These are phyloP conservation scores for Tauraco hartlaubi DNA, from an alignment of 2,797 vertebrate species.

Conservation along the genomic window DNA sequence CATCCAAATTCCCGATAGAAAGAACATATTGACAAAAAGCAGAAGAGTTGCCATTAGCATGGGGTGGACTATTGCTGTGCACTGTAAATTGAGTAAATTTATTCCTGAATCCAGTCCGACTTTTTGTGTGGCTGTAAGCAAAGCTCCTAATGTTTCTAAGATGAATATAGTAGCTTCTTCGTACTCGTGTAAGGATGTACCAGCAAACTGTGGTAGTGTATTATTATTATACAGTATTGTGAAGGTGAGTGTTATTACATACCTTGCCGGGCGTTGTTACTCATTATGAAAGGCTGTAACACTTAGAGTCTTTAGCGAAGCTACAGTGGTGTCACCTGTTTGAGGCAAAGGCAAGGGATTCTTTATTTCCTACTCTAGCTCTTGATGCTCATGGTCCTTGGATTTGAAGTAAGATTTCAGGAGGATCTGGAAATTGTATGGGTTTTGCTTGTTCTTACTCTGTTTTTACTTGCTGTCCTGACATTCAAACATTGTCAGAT, in stretches of 20 bases:
- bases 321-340: not conserved
- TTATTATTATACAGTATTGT: not conserved
- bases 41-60: not conserved
- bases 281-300: not conserved
- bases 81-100: conserved; percentile 1
- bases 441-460: not conserved
- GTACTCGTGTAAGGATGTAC: not conserved
- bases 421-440: not conserved
- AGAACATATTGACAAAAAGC: not conserved
- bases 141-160: not conserved
- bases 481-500: not conserved
- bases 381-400: not conserved
- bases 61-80: not conserved
- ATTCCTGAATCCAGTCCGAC: not conserved
- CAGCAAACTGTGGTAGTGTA: not conserved
- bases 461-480: not conserved
- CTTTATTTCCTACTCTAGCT: not conserved
- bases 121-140: not conserved
- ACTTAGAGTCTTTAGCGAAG: not conserved
- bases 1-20: not conserved
- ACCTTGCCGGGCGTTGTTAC: not conserved
- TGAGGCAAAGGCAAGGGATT: not conserved
- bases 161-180: not conserved
- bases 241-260: not conserved
- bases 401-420: not conserved